Evolutionary conservation across 1,140 invertebrate species (phyloP), one percentile per base, ranked within the genome.

Genomic region (Solenopsis invicta): DNA sequence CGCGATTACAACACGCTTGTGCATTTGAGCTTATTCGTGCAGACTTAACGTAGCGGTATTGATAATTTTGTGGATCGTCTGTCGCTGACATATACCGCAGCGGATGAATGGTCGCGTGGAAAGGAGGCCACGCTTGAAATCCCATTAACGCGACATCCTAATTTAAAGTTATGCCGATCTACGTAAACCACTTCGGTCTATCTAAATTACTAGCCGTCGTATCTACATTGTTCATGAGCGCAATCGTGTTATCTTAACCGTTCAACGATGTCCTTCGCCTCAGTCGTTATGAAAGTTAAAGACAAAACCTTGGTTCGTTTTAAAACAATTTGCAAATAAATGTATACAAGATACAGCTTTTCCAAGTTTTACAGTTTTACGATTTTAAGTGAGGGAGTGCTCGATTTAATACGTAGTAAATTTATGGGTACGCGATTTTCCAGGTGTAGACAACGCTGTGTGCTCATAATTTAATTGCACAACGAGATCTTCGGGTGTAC

Each of bases 61-160:
- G 80, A 84, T 84, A 84, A 84, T 84, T 84, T 84, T 75, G 80
- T 61, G 54, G 54, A 61, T 56, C 54, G 80, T 84, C 69, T 84
- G 80, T 18, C n/a, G 41, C 29, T 62, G 80, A 84, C 80, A 13
- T 84, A 75, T 75, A 61, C 80, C 54, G 69, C 54, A 50, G 41
- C 24, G 69, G 45, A 84, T 75, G 80, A 84, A 74, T 75, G 56
- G 54, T 50, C 54, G 41, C 69, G 54, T 41, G 80, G 69, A 84
- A 84, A 75, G 69, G 69, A 84, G 80, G 80, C 69, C 80, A 50
- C 56, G 80, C 80, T 84, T 71, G 80, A 84, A 84, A 74, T 84
- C 69, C 74, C 69, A 61, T 84, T 84, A 84, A 84, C 54, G 69
- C 45, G 54, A 62, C 80, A 74, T 84, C 54, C 80, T 84, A 84